Evolutionary conservation across 1,140 invertebrate species (phyloP), one percentile per base, ranked within the genome.

Genomic region (Coboldia fuscipes): DNA sequence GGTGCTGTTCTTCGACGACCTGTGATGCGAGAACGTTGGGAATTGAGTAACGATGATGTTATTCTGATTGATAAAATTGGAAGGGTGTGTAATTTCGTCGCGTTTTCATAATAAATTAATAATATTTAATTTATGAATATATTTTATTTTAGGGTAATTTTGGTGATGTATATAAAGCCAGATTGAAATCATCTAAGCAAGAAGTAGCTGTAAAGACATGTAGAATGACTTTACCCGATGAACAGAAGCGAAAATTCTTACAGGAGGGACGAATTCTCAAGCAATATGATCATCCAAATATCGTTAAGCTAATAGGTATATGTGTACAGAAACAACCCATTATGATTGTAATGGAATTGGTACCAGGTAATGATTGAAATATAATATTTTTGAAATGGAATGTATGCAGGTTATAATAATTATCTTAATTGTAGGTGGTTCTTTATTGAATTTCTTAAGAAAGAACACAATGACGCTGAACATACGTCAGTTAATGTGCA

Each of bases 301-400:
- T 93, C 43, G 88, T 93, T 6, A 76, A 84, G 46, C 70, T 97
- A n/a, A 93, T 96, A 42, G 92, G 92, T 15, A 96, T 97, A 43
- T 93, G 89, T 46, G 89, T 94, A 30, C 88, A 94, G 51, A 90
- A 94, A 48, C 89, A 96, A 47, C 93, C 93, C 0, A 92, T 97
- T 32, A 96, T 97, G 90, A 96, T 97, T 47, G 85, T 97, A 15
- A 94, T 97, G 89, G 92, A 97, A 61, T 63, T 92, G 35, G 86
- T 94, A n/a, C 71, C 79, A 42, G 85, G 85, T 84, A 56, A 24
- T 32, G 18, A 17, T 18, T 37, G 31, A 30, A 35, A 20, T 16
- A 22, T 7, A 26, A 24, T 32, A 4, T 19, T 21, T 13, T 13
- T 3, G 8, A 30, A 4, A 14, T 35, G 27, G 24, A 28, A 2